phyloP scores from a whole-genome alignment of 2,113 vertebrate genomes.

The Hoplias malabaricus region DNA sequence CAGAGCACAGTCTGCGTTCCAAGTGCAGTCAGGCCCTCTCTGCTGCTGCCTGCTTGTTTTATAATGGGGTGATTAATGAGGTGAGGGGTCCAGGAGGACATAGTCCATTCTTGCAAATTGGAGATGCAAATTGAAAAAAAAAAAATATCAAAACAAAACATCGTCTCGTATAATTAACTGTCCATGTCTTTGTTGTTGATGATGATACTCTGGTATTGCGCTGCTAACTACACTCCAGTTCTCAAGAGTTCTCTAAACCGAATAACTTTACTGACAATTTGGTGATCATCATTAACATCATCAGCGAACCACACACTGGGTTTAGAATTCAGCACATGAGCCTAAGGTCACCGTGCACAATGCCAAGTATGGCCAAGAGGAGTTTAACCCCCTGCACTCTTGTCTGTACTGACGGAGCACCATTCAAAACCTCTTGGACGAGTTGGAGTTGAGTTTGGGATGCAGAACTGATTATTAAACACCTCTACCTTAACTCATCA shows the following conservation, averaged over 20 bases:
- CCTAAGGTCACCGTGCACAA: too few relatives aligned
- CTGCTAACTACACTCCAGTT: neutral
- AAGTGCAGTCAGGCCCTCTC: neutral
- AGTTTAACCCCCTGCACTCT: too few relatives aligned
- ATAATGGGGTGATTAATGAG: constrained; percentile 4
- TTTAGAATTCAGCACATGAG: too few relatives aligned
- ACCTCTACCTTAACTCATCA: too few relatives aligned
- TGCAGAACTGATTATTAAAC: too few relatives aligned
- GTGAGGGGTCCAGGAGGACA: constrained; percentile 18
- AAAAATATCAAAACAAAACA: neutral
- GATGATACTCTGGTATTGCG: neutral
- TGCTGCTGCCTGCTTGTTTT: neutral
- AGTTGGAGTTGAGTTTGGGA: too few relatives aligned
- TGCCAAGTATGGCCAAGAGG: too few relatives aligned
- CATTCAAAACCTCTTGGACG: too few relatives aligned
- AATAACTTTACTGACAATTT: neutral
- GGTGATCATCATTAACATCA: too few relatives aligned
- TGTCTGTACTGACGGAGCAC: too few relatives aligned
- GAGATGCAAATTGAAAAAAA: neutral
- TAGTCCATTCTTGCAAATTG: neutral
- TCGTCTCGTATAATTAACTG: neutral
- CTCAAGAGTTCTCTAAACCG: neutral
- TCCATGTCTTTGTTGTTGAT: neutral
- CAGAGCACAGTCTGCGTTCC: neutral
- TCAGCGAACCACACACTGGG: neutral